Evolutionary conservation across 2,888 invertebrate genomes (phyloP).

Genomic region (Seladonia tumulorum): DNA sequence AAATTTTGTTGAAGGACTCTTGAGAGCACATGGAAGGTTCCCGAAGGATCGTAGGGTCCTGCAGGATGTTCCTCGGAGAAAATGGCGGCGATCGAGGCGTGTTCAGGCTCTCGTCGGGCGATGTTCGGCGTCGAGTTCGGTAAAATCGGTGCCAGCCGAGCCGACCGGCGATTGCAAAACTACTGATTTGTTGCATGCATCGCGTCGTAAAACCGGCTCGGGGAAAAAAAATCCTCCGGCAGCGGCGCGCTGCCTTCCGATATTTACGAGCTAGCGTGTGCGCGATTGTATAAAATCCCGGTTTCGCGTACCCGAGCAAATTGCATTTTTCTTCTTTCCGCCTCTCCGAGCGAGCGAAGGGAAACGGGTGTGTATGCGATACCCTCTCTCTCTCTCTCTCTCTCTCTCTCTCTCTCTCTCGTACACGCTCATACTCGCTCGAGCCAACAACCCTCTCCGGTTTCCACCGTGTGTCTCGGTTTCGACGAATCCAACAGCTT

Average conservation of each 20-base stretch:
- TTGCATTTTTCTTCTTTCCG: constrained; percentile 36
- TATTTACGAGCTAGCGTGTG: constrained; percentile 55
- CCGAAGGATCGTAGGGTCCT: neutral
- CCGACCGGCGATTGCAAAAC: constrained; percentile 36
- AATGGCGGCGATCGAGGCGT: constrained; percentile 16
- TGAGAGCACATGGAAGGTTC: neutral
- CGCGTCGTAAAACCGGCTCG: constrained; percentile 49
- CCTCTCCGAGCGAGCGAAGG: neutral
- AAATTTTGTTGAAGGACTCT: too few species aligned
- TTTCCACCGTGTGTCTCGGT: neutral
- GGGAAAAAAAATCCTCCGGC: constrained; percentile 48
- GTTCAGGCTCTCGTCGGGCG: neutral
- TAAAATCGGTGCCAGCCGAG: constrained; percentile 20
- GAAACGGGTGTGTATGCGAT: neutral
- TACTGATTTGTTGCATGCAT: constrained; percentile 53
- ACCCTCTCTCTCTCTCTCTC: neutral
- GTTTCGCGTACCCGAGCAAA: constrained; percentile 37
- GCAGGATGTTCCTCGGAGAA: neutral
- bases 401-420: neutral
- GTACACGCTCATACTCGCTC: neutral
- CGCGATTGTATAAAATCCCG: constrained; percentile 44
- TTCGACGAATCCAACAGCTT: constrained; percentile 10
- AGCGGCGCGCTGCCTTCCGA: constrained; percentile 28
- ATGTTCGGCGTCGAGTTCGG: neutral
- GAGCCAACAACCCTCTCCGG: neutral